Conservation (phyloP, 53 echinoderm and acorn worm genomes). For the Paelopatides confundens region DNA sequence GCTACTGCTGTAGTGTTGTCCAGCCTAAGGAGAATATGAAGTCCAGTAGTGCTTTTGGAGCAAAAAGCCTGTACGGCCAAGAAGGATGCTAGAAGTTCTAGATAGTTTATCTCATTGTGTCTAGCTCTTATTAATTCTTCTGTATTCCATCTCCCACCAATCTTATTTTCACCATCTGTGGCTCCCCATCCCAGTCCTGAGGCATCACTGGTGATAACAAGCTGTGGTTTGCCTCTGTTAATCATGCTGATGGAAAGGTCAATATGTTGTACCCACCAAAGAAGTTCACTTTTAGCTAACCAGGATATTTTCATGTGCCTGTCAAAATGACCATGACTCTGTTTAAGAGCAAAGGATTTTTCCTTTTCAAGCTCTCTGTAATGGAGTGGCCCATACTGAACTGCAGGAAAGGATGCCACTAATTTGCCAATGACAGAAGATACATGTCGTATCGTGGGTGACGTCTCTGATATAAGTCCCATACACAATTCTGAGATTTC, state of each 20-base stretch:
- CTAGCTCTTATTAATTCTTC: neutral
- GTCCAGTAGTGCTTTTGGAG: neutral
- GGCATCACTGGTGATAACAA: constrained; percentile 56
- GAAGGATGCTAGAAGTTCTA: constrained; percentile 61
- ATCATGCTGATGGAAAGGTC: no score
- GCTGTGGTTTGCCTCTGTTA: no score
- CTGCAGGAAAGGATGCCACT: constrained; percentile 64
- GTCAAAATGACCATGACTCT: no score
- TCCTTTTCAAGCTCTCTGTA: constrained; percentile 62
- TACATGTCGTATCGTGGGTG: constrained; percentile 60
- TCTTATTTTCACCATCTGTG: neutral
- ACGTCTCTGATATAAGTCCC: no score
- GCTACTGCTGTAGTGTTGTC: constrained; percentile 41
- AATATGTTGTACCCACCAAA: constrained; percentile 47
- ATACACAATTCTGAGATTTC: no score
- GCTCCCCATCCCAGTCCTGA: constrained; percentile 69
- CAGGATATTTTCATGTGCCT: no score
- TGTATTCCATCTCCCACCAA: constrained; percentile 62
- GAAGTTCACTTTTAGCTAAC: no score
- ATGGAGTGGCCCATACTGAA: constrained; percentile 66
- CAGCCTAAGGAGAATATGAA: neutral
- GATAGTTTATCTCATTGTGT: constrained; percentile 63
- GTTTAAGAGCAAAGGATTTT: constrained; percentile 42
- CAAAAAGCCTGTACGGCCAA: constrained; percentile 40
- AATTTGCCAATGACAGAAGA: constrained; percentile 67